A percentile compares a stretch with the other conserved stretches of the same genome.
Conservation (phyloP, 2,888 invertebrate genomes). For the Rhodophaea formosa region DNA sequence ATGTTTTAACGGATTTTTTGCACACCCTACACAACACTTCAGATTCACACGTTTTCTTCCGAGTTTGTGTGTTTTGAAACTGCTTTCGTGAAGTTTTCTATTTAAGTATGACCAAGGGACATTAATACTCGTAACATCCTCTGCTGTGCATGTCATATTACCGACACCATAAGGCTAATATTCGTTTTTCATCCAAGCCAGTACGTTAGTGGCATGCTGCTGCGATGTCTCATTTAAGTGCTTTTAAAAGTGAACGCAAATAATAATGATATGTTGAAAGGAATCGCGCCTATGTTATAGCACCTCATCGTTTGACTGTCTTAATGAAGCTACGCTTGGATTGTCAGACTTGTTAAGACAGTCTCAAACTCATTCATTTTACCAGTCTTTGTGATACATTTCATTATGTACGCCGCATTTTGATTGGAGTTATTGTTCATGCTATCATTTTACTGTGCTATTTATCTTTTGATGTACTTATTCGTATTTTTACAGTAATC, state of each 20-base stretch:
- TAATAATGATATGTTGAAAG: background rate
- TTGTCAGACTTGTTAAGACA: background rate
- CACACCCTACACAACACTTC: background rate
- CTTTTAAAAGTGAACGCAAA: background rate
- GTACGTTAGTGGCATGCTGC: conserved; percentile 26
- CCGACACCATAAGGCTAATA: conserved; percentile 10
- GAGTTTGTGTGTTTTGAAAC: conserved; percentile 17
- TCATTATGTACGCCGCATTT: conserved; percentile 1
- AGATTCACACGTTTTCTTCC: background rate
- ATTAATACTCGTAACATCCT: background rate
- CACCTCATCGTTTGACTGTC: background rate
- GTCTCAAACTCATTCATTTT: background rate
- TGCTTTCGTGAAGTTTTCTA: conserved; percentile 9
- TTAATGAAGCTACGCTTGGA: conserved; percentile 1
- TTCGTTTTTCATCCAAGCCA: conserved; percentile 21
- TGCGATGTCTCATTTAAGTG: conserved; percentile 18
- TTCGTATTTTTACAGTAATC: no score
- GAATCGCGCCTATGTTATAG: background rate
- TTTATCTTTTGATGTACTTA: background rate
- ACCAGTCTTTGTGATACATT: background rate
- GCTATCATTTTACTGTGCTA: background rate
- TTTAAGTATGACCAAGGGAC: background rate
- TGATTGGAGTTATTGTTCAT: background rate
- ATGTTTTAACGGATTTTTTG: background rate
- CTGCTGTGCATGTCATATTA: conserved; percentile 42